Evolutionary conservation across 2,797 vertebrate species (phyloP).

Genomic region (Synaphobranchus kaupii): DNA sequence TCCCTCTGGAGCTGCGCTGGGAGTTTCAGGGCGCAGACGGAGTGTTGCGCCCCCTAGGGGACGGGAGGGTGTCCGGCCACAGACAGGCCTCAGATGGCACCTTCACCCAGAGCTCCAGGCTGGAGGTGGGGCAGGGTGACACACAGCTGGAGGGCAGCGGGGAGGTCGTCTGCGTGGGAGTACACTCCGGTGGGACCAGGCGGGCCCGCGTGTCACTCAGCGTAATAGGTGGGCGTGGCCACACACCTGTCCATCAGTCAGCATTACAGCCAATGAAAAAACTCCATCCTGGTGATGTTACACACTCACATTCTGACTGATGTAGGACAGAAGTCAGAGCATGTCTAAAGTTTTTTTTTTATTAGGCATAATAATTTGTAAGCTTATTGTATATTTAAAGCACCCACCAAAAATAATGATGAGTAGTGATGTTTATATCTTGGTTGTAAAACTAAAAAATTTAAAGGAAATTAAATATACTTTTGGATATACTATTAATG

Average conservation of each 20-base stretch:
- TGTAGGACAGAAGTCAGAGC: not conserved
- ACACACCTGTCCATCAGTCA: not conserved
- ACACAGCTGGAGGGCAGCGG: slow-evolving; percentile 67
- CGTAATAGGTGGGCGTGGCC: slow-evolving; percentile 71
- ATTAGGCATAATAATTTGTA: not conserved
- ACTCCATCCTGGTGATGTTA: not conserved
- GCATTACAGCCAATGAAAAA: not conserved
- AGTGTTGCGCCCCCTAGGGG: slow-evolving; percentile 48
- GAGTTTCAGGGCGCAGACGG: slow-evolving; percentile 68
- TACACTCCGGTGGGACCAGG: slow-evolving; percentile 63
- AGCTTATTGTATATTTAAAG: not conserved
- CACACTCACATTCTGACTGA: not conserved
- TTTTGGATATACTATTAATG: not conserved
- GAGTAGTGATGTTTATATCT: not conserved
- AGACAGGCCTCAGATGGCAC: slow-evolving; percentile 76
- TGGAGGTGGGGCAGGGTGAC: slow-evolving; percentile 58
- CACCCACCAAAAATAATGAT: not conserved
- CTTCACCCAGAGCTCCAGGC: slow-evolving; percentile 68
- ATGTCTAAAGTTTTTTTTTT: not conserved
- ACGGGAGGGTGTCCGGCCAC: slow-evolving; percentile 70
- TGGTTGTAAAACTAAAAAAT: not conserved
- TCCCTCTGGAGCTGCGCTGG: slow-evolving; percentile 72
- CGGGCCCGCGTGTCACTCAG: slow-evolving; percentile 61
- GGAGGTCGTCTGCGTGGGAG: slow-evolving; percentile 72
- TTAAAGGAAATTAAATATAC: not conserved